Evolutionary conservation across 2,888 invertebrate species (phyloP).

Genomic region (Tenthredo distinguenda): DNA sequence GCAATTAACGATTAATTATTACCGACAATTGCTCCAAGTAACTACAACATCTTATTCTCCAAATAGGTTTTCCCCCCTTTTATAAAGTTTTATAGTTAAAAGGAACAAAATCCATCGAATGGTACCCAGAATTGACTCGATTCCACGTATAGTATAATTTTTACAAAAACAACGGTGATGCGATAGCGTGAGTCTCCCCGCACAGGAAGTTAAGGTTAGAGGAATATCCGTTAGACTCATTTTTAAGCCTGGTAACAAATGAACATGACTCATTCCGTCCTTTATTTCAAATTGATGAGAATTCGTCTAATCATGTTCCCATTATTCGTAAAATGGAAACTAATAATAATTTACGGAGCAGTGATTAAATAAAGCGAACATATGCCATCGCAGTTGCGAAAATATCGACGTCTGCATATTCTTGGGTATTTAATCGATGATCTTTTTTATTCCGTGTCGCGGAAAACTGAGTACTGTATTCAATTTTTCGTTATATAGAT

Average conservation of each 20-base stretch:
- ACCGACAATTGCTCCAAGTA: neutral
- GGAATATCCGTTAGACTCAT: neutral
- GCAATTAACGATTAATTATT: constrained; percentile 27
- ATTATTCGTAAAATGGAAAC: neutral
- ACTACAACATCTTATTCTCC: neutral
- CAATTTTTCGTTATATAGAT: neutral
- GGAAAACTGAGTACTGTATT: neutral
- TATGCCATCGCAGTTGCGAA: no score
- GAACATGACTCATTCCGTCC: neutral
- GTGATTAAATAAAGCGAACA: no score
- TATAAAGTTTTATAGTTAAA: neutral
- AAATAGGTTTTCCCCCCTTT: neutral
- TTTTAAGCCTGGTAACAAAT: neutral
- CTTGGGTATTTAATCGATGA: neutral
- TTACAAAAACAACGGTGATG: neutral
- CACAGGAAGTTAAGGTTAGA: neutral
- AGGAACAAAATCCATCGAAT: neutral
- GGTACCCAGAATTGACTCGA: neutral
- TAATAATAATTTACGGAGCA: neutral
- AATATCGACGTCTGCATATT: neutral
- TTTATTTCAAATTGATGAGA: neutral
- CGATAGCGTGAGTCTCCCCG: neutral
- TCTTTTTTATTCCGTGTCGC: neutral
- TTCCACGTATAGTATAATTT: neutral
- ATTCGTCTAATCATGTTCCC: neutral